phyloP scores from a whole-genome alignment of 2,113 vertebrate genomes.

The Uria lomvia region DNA sequence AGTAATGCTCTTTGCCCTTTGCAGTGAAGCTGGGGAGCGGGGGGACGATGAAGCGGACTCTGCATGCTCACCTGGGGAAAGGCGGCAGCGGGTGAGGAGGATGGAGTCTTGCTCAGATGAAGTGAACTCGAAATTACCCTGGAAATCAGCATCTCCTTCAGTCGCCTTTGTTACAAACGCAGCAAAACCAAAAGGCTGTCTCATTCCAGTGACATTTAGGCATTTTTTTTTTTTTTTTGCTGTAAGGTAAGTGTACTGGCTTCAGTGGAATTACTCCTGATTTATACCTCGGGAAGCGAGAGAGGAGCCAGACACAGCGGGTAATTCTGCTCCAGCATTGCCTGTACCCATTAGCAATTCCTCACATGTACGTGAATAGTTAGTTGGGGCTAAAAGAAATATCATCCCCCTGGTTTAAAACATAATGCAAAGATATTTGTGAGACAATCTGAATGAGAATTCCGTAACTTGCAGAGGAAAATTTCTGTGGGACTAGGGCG shows the following conservation, averaged over 20 bases:
- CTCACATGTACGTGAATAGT: not conserved
- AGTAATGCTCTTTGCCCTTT: not conserved
- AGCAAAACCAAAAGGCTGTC: not conserved
- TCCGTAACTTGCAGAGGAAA: not conserved
- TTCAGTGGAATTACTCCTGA: not conserved
- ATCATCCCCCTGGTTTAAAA: not conserved
- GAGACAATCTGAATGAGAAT: not conserved
- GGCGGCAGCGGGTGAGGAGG: rapidly evolving
- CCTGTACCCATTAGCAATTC: not conserved
- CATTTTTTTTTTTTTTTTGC: not conserved
- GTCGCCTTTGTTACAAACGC: rapidly evolving
- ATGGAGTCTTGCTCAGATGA: not conserved
- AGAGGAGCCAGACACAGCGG: not conserved
- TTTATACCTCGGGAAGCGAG: not conserved
- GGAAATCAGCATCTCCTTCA: not conserved
- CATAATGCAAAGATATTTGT: not conserved
- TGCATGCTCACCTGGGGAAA: rapidly evolving
- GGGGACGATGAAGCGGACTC: rapidly evolving
- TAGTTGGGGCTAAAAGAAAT: not conserved
- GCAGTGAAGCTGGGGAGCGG: not conserved
- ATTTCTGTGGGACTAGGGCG: not conserved
- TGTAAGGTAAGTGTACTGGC: not conserved
- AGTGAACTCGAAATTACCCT: not conserved
- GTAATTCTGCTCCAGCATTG: not conserved
- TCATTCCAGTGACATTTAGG: not conserved